Base-by-base conservation (phyloP, 1,140 invertebrate genomes). In the Anoplolepis gracilipes region DNA sequence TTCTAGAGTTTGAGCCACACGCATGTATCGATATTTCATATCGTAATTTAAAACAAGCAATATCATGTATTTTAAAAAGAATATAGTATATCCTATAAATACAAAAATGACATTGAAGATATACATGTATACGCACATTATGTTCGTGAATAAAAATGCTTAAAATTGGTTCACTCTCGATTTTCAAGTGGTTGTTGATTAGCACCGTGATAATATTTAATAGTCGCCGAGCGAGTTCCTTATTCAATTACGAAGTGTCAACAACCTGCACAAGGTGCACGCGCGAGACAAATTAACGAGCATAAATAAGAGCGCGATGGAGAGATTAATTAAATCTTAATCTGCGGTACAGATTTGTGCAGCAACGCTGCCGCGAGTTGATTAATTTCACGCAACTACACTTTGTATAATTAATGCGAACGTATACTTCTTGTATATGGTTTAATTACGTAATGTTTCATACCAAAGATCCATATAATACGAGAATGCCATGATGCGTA, bases 311-410 rank as follows among this genome's bases (percentile, higher is more conserved):
- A 79, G 22, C 77, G 11, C 16, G 64, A 19, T 55, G 62, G 64
- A 79, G 55, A 79, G 55, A 79, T 79, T 79, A 79, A 79, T 79
- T 79, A 65, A 79, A 69, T 79, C 62, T 53, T 67, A 79, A 79
- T 67, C 64, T 69, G 77, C 64, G 62, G 55, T 79, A 64, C 42
- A 79, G 62, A 79, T 79, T 79, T 79, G 46, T 49, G 19, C 64
- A 22, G 46, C 64, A 39, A 13, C 22, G 22, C 16, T 55, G 22
- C 22, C 16, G 77, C 13, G 46, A 42, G 30, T 69, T 69, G 77
- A 79, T 79, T 79, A 55, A 79, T 79, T 79, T 79, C 64, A 36
- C 76, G 46, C 46, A 67, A 57, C 77, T 69, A 55, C 6, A 69
- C 22, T 79, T 79, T 69, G 77, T 69, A 55, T 79, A 79, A 69